These are phyloP conservation scores for Arion vulgaris DNA, from an alignment of 1,140 invertebrate species.

Conservation along the genomic window DNA sequence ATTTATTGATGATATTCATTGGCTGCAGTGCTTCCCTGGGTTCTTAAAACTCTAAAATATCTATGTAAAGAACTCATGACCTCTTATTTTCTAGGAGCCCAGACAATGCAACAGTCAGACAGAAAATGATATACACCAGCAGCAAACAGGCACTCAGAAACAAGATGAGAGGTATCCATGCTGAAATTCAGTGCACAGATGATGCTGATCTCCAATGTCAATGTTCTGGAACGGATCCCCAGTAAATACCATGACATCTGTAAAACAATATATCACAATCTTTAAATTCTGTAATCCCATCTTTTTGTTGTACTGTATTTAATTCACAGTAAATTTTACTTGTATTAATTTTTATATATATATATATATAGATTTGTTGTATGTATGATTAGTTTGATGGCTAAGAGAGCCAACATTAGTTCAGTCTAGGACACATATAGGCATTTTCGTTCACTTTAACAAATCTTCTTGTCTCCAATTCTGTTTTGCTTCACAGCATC, in stretches of 20 bases:
- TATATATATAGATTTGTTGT: background rate
- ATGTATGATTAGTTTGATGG: too few species aligned
- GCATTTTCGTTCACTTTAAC: too few species aligned
- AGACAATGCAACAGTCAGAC: constrained; percentile 96
- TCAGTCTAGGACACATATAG: too few species aligned
- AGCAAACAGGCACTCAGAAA: constrained; percentile 97
- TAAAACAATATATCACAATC: too few species aligned
- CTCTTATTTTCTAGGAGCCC: constrained; percentile 86
- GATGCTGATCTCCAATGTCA: constrained; percentile 66
- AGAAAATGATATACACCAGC: constrained; percentile 99
- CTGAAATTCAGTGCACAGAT: constrained; percentile 88
- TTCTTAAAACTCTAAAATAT: too few species aligned
- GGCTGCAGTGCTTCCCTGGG: too few species aligned
- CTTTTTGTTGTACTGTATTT: background rate
- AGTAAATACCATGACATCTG: constrained; percentile 52
- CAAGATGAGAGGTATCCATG: constrained; percentile 94
- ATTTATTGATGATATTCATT: too few species aligned
- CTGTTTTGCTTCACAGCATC: too few species aligned
- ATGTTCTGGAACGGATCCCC: constrained; percentile 54
- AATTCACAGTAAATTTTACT: background rate
- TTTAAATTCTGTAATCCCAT: background rate
- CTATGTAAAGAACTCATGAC: too few species aligned
- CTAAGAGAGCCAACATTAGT: too few species aligned
- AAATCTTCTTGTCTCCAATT: too few species aligned
- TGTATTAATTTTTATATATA: constrained; percentile 16